Conservation (phyloP, 2,113 vertebrate genomes). For the Cephalopterus ornatus region DNA sequence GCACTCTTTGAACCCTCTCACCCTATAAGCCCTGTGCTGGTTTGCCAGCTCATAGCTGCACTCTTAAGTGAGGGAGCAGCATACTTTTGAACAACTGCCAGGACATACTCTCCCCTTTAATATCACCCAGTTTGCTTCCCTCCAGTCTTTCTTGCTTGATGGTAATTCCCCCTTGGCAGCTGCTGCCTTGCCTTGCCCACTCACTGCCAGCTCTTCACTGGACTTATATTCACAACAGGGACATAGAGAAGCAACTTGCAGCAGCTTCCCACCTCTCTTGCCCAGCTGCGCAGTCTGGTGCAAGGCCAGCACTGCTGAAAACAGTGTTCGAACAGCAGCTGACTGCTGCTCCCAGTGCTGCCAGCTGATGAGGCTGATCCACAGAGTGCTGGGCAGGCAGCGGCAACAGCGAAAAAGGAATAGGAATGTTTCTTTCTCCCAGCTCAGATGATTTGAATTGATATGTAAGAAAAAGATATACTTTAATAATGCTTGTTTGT, state of each 20-base stretch:
- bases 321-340: background rate
- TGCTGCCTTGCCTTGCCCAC: background rate
- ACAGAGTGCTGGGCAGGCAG: background rate
- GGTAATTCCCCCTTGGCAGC: background rate
- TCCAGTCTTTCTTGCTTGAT: background rate
- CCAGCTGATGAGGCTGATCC: fast-evolving
- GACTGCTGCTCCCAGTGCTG: background rate
- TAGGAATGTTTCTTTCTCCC: background rate
- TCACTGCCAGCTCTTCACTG: background rate
- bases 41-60: fast-evolving
- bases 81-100: fast-evolving
- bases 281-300: background rate
- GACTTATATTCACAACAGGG: background rate
- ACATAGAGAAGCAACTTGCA: fast-evolving
- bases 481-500: background rate
- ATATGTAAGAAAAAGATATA: background rate
- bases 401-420: background rate
- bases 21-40: no score
- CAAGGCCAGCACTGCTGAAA: background rate
- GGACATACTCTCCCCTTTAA: background rate
- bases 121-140: background rate
- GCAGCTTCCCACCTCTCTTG: background rate
- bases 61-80: background rate
- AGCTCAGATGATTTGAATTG: background rate
- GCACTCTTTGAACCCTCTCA: background rate